A percentile compares a stretch with the other conserved stretches of the same genome.
Conservation (phyloP, 2,113 vertebrate species). For the Leptodactylus fuscus region DNA sequence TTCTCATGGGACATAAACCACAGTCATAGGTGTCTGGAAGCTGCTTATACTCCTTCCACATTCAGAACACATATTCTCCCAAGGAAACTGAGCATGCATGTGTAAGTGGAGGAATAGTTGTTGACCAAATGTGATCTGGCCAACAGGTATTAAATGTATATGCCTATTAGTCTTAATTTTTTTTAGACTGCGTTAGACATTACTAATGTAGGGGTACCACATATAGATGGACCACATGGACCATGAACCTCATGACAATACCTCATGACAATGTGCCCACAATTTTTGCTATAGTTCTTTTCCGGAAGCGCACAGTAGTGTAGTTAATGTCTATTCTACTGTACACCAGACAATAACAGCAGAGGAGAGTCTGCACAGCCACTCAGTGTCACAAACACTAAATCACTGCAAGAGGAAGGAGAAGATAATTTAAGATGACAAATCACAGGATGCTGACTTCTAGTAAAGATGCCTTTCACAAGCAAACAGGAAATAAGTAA, state of each 20-base stretch:
- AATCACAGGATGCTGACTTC: slow-evolving; percentile 32
- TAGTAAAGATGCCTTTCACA: slow-evolving; percentile 29
- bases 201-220: not conserved
- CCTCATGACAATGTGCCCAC: not conserved
- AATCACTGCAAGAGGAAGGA: not conserved
- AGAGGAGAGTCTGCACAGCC: slow-evolving; percentile 16
- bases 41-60: too few species aligned
- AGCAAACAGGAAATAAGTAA: slow-evolving; percentile 33
- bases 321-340: not conserved
- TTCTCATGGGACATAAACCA: too few species aligned
- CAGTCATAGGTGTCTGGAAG: too few species aligned
- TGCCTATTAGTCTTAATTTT: too few species aligned
- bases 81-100: too few species aligned
- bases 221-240: not conserved
- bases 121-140: too few species aligned
- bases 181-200: too few species aligned
- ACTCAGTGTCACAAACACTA: slow-evolving; percentile 21
- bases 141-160: too few species aligned
- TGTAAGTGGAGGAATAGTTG: too few species aligned
- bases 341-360: slow-evolving; percentile 7
- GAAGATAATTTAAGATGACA: slow-evolving; percentile 38
- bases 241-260: not conserved
- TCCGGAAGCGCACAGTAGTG: not conserved
- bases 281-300: not conserved
- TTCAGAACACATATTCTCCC: too few species aligned